Evolutionary conservation across 2,797 vertebrate genomes (phyloP), one percentile per base, ranked within the genome.

Genomic region (Xenopus petersii): DNA sequence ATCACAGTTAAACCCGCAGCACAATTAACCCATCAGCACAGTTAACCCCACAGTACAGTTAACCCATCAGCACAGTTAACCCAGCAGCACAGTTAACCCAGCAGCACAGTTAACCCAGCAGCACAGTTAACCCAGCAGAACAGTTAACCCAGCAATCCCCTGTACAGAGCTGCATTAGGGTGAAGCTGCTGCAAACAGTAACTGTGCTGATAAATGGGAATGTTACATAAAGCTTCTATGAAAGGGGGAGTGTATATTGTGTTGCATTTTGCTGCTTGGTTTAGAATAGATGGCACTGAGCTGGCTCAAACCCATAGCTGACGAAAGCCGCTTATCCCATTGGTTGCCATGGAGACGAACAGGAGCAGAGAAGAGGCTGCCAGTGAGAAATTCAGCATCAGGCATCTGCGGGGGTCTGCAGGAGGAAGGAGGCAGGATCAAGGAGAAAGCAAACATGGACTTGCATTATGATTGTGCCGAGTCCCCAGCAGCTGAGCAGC

Each of bases 251-350:
- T 72, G 71, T 75, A 79, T 64, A 80, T 75, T 70, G 78, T 74
- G 71, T 58, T 26, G 80, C 83, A 54, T 68, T 76, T 71, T 70
- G 76, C 71, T 70, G 71, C 82, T 80, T 80, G 86, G 71, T 74
- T 67, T 75, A 68, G 82, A 81, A 74, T 68, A 84, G 84, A 79
- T 79, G 83, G 80, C 85, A 90, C 89, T 81, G 86, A 83, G 85
- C 86, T 89, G 94, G 94, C 92, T 83, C 86, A 85, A 15, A 87
- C 91, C 92, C 90, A 89, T 83, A 80, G 80, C 90, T 92, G 92
- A 94, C 91, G 93, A 92, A 93, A 95, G 94, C 93, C 73, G 92
- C 94, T 93, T 90, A 94, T 84, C 91, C 91, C 77, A 89, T 92
- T 67, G 75, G 90, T 92, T 87, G 82, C 86, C 89, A 89, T 92